phyloP scores from a whole-genome alignment of 1,140 invertebrate species.

The Hyles euphorbiae region DNA sequence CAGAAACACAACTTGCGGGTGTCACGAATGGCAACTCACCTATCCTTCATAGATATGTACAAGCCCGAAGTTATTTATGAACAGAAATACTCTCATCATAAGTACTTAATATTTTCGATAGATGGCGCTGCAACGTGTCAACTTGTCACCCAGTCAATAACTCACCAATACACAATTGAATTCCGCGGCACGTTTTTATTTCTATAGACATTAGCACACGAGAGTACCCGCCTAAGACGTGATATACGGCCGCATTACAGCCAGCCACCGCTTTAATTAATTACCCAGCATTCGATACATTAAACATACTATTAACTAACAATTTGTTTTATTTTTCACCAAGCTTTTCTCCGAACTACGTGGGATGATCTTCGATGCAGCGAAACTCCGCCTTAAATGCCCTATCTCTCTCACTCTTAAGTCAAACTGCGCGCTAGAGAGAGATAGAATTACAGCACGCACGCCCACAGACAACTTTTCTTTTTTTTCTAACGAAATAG shows the following conservation, averaged over 20 bases:
- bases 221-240: neutral
- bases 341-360: conserved; percentile 22
- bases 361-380: conserved; percentile 29
- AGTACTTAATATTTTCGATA: no score
- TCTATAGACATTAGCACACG: no score
- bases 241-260: neutral
- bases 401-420: conserved; percentile 13
- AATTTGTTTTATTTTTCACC: conserved; percentile 36
- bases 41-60: no score
- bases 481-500: neutral
- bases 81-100: no score
- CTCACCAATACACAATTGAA: no score
- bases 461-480: conserved; percentile 13
- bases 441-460: conserved; percentile 16
- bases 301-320: conserved; percentile 34
- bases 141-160: no score
- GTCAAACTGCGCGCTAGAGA: conserved; percentile 1
- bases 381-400: conserved; percentile 36
- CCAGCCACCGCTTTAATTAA: conserved; percentile 13
- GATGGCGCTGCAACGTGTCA: no score
- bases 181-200: no score
- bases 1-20: no score
- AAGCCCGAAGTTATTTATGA: no score
- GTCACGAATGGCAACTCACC: no score
- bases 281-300: conserved; percentile 25